Evolutionary conservation across 2,797 vertebrate genomes (phyloP), one percentile per base, ranked within the genome.

Genomic region (Varecia variegata): DNA sequence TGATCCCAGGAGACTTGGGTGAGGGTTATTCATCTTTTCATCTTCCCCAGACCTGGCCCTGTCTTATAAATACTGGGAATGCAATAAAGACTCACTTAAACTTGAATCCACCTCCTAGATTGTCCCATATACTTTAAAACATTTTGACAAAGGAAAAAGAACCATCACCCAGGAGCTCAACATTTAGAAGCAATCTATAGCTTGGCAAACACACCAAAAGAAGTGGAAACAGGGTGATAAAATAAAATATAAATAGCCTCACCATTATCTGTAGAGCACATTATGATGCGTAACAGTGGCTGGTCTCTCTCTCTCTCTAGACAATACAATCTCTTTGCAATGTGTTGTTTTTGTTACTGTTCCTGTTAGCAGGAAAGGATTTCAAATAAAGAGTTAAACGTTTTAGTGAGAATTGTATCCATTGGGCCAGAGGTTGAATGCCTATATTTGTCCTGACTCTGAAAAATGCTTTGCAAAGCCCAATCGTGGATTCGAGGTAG

Each of bases 351-450:
- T 32, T 74, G 67, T 85, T 84, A 20, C 40, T 40, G 27, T 92
- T 93, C 82, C 74, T 93, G 76, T 47, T 76, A 23, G 23, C 12
- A 23, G 58, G 45, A 84, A 90, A 70, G 50, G 83, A 65, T 71
- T 50, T 65, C 77, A 77, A 56, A 93, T 65, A 79, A 43, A 74
- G 65, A 92, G 83, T 71, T 68, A 94, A 94, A 88, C 30, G 15
- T 76, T 95, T 91, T 40, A 62, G 56, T 32, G 81, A 82, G 80
- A 90, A 82, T 47, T 89, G 81, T 85, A 60, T 88, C 88, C 85
- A 88, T 27, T 50, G 30, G 71, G 7, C 71, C 67, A 86, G 60
- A 8, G 20, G 58, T 77, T 70, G 45, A 84, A 94, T 2, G 80
- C 65, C 76, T 73, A 23, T 74, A 73, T 91, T 71, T 91, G 52